phyloP scores from a whole-genome alignment of 1,140 invertebrate genomes.

The Drosophila parabipectinata region DNA sequence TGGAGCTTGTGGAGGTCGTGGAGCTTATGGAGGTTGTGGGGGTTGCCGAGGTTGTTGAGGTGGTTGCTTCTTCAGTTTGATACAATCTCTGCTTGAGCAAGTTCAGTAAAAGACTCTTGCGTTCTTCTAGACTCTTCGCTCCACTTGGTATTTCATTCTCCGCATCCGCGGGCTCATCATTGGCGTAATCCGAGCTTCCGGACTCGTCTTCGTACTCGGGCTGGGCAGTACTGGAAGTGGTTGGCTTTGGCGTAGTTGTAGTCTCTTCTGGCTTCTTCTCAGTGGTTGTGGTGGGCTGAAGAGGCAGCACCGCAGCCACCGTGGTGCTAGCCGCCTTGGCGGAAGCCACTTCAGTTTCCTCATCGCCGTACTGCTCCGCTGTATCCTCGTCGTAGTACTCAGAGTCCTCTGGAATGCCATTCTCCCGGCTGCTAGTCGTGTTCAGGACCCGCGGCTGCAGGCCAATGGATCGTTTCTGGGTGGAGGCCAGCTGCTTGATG shows the following conservation, averaged over 20 bases:
- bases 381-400: conserved; percentile 52
- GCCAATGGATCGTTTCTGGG: conserved; percentile 22
- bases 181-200: conserved; percentile 52
- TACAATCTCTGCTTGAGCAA: conserved; percentile 39
- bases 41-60: neutral
- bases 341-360: conserved; percentile 28
- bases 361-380: conserved; percentile 42
- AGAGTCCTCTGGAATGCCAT: conserved; percentile 32
- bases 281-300: neutral
- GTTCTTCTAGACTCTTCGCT: conserved; percentile 15
- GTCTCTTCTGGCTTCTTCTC: conserved; percentile 24
- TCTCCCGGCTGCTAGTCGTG: neutral
- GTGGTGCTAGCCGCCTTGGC: conserved; percentile 15
- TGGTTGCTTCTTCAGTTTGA: conserved; percentile 2
- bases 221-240: conserved; percentile 4
- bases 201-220: conserved; percentile 44
- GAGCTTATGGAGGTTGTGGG: neutral
- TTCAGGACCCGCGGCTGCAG: neutral
- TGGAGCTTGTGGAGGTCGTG: neutral
- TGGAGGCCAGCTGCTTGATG: conserved; percentile 49
- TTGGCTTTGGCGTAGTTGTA: conserved; percentile 2
- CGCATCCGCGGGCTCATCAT: conserved; percentile 39
- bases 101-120: conserved; percentile 29
- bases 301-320: conserved; percentile 5
- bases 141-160: conserved; percentile 22